Base-by-base conservation (phyloP, 2,113 vertebrate genomes). In the Solea solea region DNA sequence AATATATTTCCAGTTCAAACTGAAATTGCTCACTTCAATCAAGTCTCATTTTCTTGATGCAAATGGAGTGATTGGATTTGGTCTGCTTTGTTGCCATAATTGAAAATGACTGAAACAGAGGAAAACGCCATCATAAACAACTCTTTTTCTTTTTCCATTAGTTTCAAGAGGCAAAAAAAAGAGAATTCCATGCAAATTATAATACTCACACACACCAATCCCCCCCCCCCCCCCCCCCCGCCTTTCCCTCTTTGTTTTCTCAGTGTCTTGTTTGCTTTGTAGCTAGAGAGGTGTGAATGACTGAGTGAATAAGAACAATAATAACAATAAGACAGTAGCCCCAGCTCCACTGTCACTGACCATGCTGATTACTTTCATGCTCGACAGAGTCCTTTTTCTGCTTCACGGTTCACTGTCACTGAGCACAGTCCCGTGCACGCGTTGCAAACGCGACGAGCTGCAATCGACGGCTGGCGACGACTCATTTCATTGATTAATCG, bases 291-390 rank as follows among this genome's bases (percentile, higher is more conserved):
- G 61, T 14, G 55, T 9, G 74, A 81, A 78, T 44, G 73, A 82
- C 76, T 67, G 54, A 72, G 64, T 82, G 76, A 81, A 83, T 76
- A 78, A 64, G 51, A 79, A 57, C 74, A 66, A 86, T 61, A 78
- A 73, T 21, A 21, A 21, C 21, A 21, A 21, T 21, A 21, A 21
- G 21, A 79, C 62, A 74, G 63, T 76, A 72, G 71, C 75, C 73
- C 5, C 49, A 53, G 62, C 67, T 60, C 72, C 52, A 57, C 57
- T 64, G 75, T 80, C 67, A 72, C 70, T 76, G 78, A 84, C 82
- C 82, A 81, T 58, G 53, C 77, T 82, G 84, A 87, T 87, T 87
- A 54, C 68, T 86, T 89, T 86, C 75, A 81, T 69, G 82, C 81
- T 63, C 64, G 52, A 77, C 74, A 28, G 46, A 78, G 52, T 71